A percentile compares a stretch with the other conserved stretches of the same genome.
Conservation (phyloP, 2,113 vertebrate species). For the Eudyptes chrysolophus region DNA sequence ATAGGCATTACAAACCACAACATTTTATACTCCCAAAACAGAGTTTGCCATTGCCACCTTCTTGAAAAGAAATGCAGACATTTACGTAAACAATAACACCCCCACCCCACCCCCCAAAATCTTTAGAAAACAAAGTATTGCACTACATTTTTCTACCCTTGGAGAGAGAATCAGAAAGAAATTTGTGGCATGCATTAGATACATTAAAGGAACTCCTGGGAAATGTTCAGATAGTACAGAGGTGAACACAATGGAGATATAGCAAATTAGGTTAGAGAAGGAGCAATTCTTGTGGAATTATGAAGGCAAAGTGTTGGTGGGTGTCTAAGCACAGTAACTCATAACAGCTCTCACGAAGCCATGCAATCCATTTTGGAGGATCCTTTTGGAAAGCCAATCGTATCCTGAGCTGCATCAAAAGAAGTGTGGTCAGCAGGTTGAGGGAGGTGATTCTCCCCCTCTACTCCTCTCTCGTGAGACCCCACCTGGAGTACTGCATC, state of each 20-base stretch:
- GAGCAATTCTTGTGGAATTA: not conserved
- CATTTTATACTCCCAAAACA: not conserved
- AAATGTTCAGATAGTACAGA: not conserved
- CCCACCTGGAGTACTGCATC: rapidly evolving
- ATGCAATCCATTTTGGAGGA: not conserved
- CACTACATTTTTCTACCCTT: not conserved
- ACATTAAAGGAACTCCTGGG: not conserved
- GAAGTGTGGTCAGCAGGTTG: rapidly evolving
- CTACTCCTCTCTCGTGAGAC: not conserved
- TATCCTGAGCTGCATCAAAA: not conserved
- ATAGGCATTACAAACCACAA: not conserved
- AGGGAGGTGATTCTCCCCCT: not conserved
- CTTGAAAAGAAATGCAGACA: not conserved
- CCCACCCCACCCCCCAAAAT: not conserved
- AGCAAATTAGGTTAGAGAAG: not conserved
- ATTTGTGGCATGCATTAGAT: not conserved
- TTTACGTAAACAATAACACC: not conserved
- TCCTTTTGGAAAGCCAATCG: not conserved
- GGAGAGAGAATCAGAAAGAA: not conserved
- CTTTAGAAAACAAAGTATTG: not conserved
- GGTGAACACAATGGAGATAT: not conserved
- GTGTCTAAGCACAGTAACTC: not conserved
- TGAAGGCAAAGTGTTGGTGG: not conserved
- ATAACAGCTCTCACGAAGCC: not conserved
- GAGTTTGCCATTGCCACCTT: not conserved